These are phyloP conservation scores for Phylloscopus trochiloides DNA, from an alignment of 2,113 vertebrate species.

Conservation along the genomic window DNA sequence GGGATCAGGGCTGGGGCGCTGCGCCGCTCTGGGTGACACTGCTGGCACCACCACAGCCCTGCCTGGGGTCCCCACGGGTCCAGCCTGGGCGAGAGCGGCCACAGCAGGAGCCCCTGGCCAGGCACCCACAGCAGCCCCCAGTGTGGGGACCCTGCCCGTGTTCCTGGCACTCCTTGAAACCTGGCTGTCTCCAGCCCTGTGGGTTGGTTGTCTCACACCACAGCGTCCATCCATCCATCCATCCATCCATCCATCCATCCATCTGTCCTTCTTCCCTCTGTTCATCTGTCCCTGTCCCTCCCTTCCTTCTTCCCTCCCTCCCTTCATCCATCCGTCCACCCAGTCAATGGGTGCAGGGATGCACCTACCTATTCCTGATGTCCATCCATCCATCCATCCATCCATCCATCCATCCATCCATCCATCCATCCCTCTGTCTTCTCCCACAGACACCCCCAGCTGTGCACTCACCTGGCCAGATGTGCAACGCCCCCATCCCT, in stretches of 20 bases:
- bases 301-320: too few relatives aligned
- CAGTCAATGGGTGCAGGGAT: too few relatives aligned
- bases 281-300: too few relatives aligned
- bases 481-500: too few relatives aligned
- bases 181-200: fast-evolving
- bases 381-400: fast-evolving
- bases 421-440: background rate
- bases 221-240: background rate
- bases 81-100: fast-evolving
- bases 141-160: fast-evolving
- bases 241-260: background rate
- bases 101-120: background rate
- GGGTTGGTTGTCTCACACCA: background rate
- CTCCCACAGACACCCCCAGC: background rate
- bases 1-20: background rate
- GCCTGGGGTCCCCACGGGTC: fast-evolving
- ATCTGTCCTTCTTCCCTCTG: too few relatives aligned
- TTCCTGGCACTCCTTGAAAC: background rate
- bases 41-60: fast-evolving
- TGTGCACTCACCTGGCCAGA: background rate
- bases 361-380: too few relatives aligned
- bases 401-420: background rate
- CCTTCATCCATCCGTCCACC: too few relatives aligned
- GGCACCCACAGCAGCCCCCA: background rate
- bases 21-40: background rate